Evolutionary conservation across 2,113 vertebrate species (phyloP).

Genomic region (Pelusios castaneus): DNA sequence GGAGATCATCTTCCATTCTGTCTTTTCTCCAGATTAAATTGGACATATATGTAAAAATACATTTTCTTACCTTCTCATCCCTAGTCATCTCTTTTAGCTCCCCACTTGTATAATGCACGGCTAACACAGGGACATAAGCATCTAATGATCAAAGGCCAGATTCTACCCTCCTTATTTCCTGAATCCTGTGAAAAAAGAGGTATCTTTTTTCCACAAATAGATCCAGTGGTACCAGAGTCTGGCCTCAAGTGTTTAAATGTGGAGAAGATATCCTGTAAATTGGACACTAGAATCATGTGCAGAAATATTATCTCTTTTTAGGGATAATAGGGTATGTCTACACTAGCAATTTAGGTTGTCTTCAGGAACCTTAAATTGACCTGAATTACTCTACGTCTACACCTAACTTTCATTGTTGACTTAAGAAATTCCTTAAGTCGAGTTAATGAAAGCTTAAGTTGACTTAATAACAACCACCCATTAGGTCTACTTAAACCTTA

Average conservation of each 20-base stretch:
- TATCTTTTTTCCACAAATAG: not conserved
- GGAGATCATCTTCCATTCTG: not conserved
- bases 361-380: too few relatives aligned
- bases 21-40: not conserved
- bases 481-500: too few relatives aligned
- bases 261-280: not conserved
- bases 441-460: too few relatives aligned
- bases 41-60: not conserved
- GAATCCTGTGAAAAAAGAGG: not conserved
- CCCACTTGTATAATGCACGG: not conserved
- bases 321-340: too few relatives aligned
- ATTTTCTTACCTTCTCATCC: not conserved
- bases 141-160: not conserved
- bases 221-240: not conserved
- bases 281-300: not conserved
- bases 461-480: too few relatives aligned
- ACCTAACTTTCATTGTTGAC: too few relatives aligned
- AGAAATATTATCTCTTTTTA: not conserved
- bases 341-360: too few relatives aligned
- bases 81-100: not conserved
- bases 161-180: not conserved
- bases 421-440: too few relatives aligned
- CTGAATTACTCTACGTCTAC: too few relatives aligned
- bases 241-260: not conserved
- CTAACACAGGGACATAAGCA: not conserved